Evolutionary conservation across 1,140 invertebrate genomes (phyloP), one percentile per base, ranked within the genome.

Genomic region (Neuroterus valhalla): DNA sequence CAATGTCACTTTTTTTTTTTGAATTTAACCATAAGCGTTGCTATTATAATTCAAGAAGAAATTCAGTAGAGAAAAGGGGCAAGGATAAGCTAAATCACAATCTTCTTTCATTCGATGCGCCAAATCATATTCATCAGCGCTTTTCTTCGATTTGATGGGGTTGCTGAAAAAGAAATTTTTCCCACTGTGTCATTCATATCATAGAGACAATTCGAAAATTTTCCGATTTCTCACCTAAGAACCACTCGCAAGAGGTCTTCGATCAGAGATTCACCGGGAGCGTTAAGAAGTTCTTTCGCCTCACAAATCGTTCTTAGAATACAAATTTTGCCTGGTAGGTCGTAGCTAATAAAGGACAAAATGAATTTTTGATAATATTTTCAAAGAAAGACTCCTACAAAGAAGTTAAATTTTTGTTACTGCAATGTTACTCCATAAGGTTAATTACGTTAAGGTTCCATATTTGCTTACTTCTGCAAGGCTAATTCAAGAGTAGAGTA

Each of bases 221-320:
- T 8, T 67, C 12, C 66, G 26, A 73, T 45, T 43, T 23, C 48
- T 79, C 91, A 94, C 93, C 90, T 92, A 75, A 95, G 92, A 72
- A 95, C 84, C 26, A 92, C 90, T 84, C 92, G 91, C 55, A 95
- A 84, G 72, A 94, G 81, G 82, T 95, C 94, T 72, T 94, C 93
- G 15, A 94, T 87, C 68, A 95, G 90, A 19, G 93, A 94, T 70
- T 90, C 85, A 21, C 93, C 93, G 15, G 90, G 91, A 0, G 91
- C 89, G 38, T 91, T 91, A 46, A 94, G 80, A 78, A 92, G 86
- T 62, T 86, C 86, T 75, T 91, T 91, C 10, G 93, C 91, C 82
- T 95, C 94, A 79, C 94, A 95, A 68, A 95, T 91, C 21, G 92
- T 92, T 74, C 92, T 91, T 73, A 94, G 87, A 43, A 95, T 85